Base-by-base conservation (phyloP, 2,797 vertebrate species). In the Cheracebus regulus region DNA sequence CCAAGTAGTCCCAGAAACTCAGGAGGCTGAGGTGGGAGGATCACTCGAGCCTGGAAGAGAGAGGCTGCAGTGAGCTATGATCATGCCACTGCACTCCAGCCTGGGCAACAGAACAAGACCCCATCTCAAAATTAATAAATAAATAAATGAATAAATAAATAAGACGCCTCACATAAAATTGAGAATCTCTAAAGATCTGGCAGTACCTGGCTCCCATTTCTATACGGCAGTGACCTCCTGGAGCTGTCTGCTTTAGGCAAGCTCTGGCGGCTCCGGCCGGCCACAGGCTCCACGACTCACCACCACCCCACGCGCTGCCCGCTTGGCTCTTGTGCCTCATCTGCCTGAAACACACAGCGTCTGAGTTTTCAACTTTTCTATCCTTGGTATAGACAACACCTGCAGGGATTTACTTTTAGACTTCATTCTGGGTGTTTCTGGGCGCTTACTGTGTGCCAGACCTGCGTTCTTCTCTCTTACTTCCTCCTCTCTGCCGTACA, bases 231-330 rank as follows among this genome's bases (percentile, higher is more conserved):
- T 24, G 11, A 88, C 0, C 8, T 0, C 41, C 50, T 6, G 15
- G 26, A 70, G 39, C 39, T 8, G 52, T n/a, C 75, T 33, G 6
- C 19, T 58, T 64, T 20, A 46, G 70, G 72, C 7, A 30, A 33
- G n/a, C 44, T 44, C 5, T 24, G 44, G 46, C 41, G 8, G 33
- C 5, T 12, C 33, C 64, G 9, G 3, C 88, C 64, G 30, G 72
- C 89, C 86, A 4, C 55, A 73, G 78, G 61, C 86, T 36, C 28
- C 30, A 76, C 28, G 7, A 0, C 7, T 46, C 94, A 78, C 73
- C 75, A 28, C 33, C 2, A 39, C 6, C 15, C 44, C 14, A 3
- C 5, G 2, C 9, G 13, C 24, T 4, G 1, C 36, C n/a, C 5
- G 3, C 39, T 72, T 50, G 20, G 46, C 36, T 33, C 52, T 14